phyloP scores from a whole-genome alignment of 2,113 vertebrate genomes.

The Ranitomeya imitator region DNA sequence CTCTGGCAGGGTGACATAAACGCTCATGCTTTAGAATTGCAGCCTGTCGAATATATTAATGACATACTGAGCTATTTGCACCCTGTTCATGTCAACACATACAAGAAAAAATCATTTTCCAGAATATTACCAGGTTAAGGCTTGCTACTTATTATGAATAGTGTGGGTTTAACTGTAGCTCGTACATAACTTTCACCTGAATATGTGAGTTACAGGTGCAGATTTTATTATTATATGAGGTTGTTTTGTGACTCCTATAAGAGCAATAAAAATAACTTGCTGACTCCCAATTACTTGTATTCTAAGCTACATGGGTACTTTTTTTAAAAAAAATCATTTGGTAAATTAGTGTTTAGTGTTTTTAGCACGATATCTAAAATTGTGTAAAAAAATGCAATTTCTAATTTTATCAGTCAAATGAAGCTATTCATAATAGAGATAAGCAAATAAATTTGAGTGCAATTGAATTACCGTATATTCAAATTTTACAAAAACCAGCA shows the following conservation, averaged over 20 bases:
- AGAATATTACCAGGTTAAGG: neutral
- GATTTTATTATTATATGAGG: neutral
- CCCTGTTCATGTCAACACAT: neutral
- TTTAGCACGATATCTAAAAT: no score
- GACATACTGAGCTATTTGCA: conserved; percentile 3
- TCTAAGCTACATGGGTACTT: neutral
- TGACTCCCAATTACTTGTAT: neutral
- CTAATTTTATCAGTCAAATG: no score
- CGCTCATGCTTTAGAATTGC: neutral
- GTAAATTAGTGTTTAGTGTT: no score
- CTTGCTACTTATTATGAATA: neutral
- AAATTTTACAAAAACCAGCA: no score
- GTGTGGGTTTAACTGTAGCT: neutral
- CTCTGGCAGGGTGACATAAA: conserved; percentile 15
- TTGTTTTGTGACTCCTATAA: neutral
- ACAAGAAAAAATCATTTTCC: neutral
- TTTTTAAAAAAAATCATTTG: neutral
- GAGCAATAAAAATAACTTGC: neutral
- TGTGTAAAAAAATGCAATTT: no score
- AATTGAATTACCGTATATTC: no score
- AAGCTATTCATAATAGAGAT: no score
- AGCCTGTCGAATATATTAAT: neutral
- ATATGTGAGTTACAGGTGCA: neutral
- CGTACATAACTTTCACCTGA: neutral
- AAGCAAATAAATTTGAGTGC: no score